Percentiles rank a stretch among this genome's conserved stretches.
Conservation (phyloP, 1,140 invertebrate genomes). For the Rhagoletis zephyria region DNA sequence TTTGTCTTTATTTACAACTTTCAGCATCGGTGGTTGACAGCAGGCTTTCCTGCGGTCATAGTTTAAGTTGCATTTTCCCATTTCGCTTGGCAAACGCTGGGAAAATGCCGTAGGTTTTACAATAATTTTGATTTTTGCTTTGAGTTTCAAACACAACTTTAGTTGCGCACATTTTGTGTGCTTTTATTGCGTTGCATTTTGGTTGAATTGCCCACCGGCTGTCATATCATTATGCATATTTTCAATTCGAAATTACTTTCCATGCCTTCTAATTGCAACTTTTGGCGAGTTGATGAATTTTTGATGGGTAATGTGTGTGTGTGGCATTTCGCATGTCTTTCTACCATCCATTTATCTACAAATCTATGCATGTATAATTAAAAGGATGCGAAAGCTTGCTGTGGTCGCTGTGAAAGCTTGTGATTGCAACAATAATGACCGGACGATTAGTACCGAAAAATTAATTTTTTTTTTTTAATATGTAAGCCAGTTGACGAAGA, state of each 20-base stretch:
- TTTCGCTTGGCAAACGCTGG: background rate
- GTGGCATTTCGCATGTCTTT: background rate
- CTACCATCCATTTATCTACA: background rate
- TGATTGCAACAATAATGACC: background rate
- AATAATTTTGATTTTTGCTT: background rate
- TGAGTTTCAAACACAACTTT: background rate
- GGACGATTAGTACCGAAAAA: background rate
- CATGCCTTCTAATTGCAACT: background rate
- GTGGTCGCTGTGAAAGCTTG: conserved; percentile 14
- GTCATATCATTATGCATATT: background rate
- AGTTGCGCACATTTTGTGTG: too few species aligned
- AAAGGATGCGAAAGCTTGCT: conserved; percentile 1
- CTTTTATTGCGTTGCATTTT: background rate
- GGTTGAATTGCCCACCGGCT: background rate
- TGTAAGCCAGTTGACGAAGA: too few species aligned
- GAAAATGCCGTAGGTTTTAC: background rate
- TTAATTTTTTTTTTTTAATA: too few species aligned
- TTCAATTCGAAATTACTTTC: background rate
- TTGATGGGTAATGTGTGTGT: background rate
- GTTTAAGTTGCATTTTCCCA: background rate
- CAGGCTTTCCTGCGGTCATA: background rate
- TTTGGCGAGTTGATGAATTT: background rate
- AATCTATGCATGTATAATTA: background rate
- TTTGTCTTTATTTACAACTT: background rate
- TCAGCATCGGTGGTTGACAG: background rate